Evolutionary conservation across 2,113 vertebrate species (phyloP), one percentile per base, ranked within the genome.

Genomic region (Apteryx mantelli): DNA sequence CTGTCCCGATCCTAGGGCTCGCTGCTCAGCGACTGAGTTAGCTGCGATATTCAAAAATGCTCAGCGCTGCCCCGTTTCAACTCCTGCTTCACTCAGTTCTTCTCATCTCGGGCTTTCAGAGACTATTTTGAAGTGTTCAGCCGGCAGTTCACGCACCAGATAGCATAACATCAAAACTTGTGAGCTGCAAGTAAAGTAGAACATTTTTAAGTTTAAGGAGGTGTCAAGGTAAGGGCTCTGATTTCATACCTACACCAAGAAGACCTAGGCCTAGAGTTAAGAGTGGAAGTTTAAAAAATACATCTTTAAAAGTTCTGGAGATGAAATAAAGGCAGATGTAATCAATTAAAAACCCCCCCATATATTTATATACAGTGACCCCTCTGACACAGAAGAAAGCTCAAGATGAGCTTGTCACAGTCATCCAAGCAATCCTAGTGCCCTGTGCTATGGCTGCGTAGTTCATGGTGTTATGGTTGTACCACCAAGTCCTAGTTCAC

Each of bases 381-480:
- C 21, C 60, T 63, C 34, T 60, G 52, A 90, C 42, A 66, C 40
- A 88, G 69, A 86, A 70, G 53, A 8, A 18, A 9, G 60, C 42
- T 91, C 26, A n/a, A 73, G 70, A n/a, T 25, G n/a, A 63, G 42
- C 32, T 50, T 95, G 89, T 85, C 56, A 74, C 89, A 82, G 53
- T 9, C 81, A 74, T 44, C 15, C 1, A 12, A 92, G 88, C 34
- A 69, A 77, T 25, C 0, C 0, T 61, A 75, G 74, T 2, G 6
- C 38, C 75, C 38, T 0, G 5, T 52, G 38, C 1, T 30, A 50
- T 53, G 66, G 53, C 44, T 71, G 64, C 0, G 0, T 73, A 87
- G 94, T 36, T 82, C 44, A 65, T n/a, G 50, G 36, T 83, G 58
- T 38, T 61, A 55, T 13, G 64, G 87, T 36, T 92, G 85, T 53